Evolutionary conservation across 2,113 vertebrate genomes (phyloP).

Genomic region (Semnornis frantzii): DNA sequence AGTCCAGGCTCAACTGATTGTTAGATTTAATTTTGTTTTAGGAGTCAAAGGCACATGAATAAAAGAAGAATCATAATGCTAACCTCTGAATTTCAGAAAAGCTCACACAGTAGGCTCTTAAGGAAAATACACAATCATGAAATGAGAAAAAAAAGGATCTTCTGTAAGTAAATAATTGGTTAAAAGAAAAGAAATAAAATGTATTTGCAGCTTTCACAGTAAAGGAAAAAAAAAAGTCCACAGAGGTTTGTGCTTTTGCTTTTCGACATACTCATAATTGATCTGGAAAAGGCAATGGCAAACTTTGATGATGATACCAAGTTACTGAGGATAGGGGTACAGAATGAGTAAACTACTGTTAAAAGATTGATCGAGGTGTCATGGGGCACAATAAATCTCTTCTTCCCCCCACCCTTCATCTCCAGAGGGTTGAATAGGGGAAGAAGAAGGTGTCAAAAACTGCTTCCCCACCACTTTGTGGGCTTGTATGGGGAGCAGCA

Average conservation of each 20-base stretch:
- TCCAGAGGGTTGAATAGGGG: too few species aligned
- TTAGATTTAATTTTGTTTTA: not conserved
- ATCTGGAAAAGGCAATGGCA: not conserved
- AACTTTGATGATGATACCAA: not conserved
- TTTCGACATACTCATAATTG: not conserved
- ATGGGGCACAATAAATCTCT: too few species aligned
- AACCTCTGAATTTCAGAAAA: not conserved
- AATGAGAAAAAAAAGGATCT: not conserved
- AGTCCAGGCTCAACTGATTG: not conserved
- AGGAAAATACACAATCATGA: not conserved
- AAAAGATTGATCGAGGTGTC: not conserved
- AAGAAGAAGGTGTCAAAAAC: too few species aligned
- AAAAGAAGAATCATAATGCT: not conserved
- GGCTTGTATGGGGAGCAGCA: too few species aligned
- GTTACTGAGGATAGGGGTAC: not conserved
- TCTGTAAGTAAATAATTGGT: not conserved
- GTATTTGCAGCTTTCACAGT: not conserved
- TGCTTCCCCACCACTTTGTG: too few species aligned
- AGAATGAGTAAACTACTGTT: not conserved
- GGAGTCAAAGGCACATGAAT: not conserved
- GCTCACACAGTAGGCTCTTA: not conserved
- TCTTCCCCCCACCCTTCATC: too few species aligned
- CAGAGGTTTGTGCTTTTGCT: not conserved
- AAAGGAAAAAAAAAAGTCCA: not conserved
- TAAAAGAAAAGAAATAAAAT: not conserved